Evolutionary conservation across 1,140 invertebrate genomes (phyloP).

Genomic region (Tetragnatha versicolor): DNA sequence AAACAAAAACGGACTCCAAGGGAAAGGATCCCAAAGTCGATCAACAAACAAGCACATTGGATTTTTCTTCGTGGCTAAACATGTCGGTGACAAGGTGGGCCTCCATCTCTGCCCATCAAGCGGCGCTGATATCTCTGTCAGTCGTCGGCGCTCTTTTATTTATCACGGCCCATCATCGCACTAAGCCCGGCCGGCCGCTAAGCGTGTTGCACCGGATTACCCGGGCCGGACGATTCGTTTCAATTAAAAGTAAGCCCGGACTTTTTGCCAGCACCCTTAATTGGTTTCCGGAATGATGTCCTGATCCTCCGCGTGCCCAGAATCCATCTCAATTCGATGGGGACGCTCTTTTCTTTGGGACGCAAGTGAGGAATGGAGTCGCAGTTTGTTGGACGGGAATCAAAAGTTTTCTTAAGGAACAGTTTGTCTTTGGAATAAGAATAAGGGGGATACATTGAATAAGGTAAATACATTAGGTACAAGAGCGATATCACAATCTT

Average conservation of each 20-base stretch:
- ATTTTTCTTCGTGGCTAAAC: not conserved
- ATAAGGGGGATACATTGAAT: too few relatives aligned
- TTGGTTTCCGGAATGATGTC: slow-evolving; percentile 43
- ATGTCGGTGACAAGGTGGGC: not conserved
- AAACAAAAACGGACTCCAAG: too few relatives aligned
- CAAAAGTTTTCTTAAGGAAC: too few relatives aligned
- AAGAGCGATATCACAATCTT: too few relatives aligned
- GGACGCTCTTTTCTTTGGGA: not conserved
- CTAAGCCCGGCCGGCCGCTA: not conserved
- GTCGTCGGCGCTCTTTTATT: slow-evolving; percentile 51
- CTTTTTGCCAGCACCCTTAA: slow-evolving; percentile 40
- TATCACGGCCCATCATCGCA: slow-evolving; percentile 54
- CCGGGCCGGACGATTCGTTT: slow-evolving; percentile 41
- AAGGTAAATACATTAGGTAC: too few relatives aligned
- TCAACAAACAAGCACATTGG: not conserved
- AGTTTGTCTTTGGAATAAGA: too few relatives aligned
- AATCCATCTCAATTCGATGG: not conserved
- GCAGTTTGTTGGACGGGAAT: too few relatives aligned
- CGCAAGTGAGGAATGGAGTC: too few relatives aligned
- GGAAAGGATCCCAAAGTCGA: too few relatives aligned
- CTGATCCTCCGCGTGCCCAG: not conserved
- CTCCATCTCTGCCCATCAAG: slow-evolving; percentile 9
- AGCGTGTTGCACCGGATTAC: slow-evolving; percentile 27
- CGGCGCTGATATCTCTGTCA: slow-evolving; percentile 55
- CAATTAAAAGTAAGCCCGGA: slow-evolving; percentile 51